Base-by-base conservation (phyloP, 2,797 vertebrate species). In the Coregonus sp. region DNA sequence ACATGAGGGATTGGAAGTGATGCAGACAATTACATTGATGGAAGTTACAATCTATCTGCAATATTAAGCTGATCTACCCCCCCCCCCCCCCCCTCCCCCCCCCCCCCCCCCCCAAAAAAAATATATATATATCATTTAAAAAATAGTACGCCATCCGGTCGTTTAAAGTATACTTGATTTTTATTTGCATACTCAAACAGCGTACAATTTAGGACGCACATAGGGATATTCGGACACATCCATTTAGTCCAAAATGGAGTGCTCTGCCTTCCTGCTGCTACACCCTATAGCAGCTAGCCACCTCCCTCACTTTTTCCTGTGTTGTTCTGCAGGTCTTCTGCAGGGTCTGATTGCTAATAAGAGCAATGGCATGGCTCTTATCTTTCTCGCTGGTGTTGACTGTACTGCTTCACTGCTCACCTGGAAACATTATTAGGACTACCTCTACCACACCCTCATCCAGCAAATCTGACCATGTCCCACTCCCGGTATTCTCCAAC, bases 281-380 rank as follows among this genome's bases (percentile, higher is more conserved):
- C 5, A 18, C 50, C 47, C 40, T 12, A 15, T 12, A 31, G 14
- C 25, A 20, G 65, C 65, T 65, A 7, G 31, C 3, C 70, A 73
- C 14, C 2, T 59, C 15, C 72, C 11, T 54, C 70, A 63, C 1
- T 7, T 1, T n/a, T 73, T 18, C 72, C 47, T 74, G 16, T 78
- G 71, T 25, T 25, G 25, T 25, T 25, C 25, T 25, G 25, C 25
- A 25, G 25, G 25, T 25, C 25, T 82, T 59, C 5, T 20, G 56
- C 50, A 52, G 25, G 50, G 6, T 75, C 3, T 16, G 29, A 78
- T 80, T 77, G 77, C 5, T 4, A 40, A 6, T n/a, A 59, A 77
- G 74, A 71, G 82, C 77, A 77, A 93, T 92, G 91, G 80, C 68
- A 20, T 0, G 0, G 47, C 76, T 79, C 16, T 72, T 72, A 78